A percentile compares a stretch with the other conserved stretches of the same genome.
These are phyloP conservation scores for Priocnemis perturbator DNA, from an alignment of 2,888 invertebrate genomes.

Conservation along the genomic window DNA sequence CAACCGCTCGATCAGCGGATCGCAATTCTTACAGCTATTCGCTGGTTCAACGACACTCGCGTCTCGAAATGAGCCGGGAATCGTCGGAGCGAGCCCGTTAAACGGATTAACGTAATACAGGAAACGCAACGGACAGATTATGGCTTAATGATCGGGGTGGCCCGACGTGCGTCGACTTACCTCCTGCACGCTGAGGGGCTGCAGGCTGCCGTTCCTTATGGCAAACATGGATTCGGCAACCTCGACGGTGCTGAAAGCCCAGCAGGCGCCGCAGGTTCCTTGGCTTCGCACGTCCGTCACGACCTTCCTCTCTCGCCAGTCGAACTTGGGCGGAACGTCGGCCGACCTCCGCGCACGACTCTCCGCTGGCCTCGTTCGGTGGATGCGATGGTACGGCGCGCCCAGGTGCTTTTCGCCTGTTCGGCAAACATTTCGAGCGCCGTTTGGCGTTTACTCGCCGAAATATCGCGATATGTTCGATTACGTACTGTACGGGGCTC, in stretches of 20 bases:
- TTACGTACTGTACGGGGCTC: no score
- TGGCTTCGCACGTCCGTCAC: slow-evolving; percentile 84
- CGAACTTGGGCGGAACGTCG: slow-evolving; percentile 66
- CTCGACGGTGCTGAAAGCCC: slow-evolving; percentile 89
- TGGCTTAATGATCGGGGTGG: not conserved
- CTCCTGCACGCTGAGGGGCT: slow-evolving; percentile 84
- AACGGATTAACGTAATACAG: no score
- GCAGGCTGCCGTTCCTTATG: slow-evolving; percentile 79
- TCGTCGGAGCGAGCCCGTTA: no score
- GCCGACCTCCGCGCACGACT: slow-evolving; percentile 54
- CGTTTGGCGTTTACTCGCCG: no score
- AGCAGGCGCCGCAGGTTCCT: slow-evolving; percentile 88
- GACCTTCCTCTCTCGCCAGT: slow-evolving; percentile 82
- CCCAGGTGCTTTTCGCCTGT: slow-evolving; percentile 56
- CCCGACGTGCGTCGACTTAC: slow-evolving; percentile 60
- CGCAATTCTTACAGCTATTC: no score
- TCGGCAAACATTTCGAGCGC: slow-evolving; percentile 1
- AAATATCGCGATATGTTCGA: no score
- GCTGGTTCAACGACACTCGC: no score
- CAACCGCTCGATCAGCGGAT: no score
- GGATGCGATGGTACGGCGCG: slow-evolving; percentile 57
- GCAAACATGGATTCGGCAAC: slow-evolving; percentile 87
- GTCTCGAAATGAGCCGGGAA: no score
- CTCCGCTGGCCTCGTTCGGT: slow-evolving; percentile 30
- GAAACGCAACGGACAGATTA: no score